Base-by-base conservation (phyloP, 1,140 invertebrate species). In the Bombus superbus region DNA sequence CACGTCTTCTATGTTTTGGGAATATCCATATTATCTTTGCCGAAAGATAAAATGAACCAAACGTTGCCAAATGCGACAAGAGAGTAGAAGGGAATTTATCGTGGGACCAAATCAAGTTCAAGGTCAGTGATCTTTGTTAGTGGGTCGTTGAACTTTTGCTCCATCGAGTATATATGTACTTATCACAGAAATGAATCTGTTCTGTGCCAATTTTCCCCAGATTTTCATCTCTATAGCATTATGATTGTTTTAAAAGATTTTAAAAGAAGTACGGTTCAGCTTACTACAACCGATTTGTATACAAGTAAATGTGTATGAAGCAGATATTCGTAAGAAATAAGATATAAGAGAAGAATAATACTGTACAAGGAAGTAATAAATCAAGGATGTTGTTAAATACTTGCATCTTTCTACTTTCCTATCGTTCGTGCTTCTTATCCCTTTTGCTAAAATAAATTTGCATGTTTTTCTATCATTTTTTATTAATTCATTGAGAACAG, bases 401-500 rank as follows among this genome's bases (percentile, higher is more conserved):
- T n/a, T 22, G 6, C 28, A 2, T 40, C 40, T 3, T 42, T 0
- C 22, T 57, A 5, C 22, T 25, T 22, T 13, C 40, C 35, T 22
- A 35, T 66, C 22, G 3, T 11, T 42, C 42, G 25, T 32, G 2
- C 28, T 53, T 8, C 6, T 22, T 1, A n/a, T 38, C 15, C 57
- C 10, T 59, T n/a, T 10, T 2, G 18, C 38, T 3, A 2, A 28
- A 62, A 32, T 25, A 32, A 13, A 22, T 11, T 32, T 25, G 6
- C 25, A 15, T 8, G 0, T 32, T 44, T n/a, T 68, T 57, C 53
- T 8, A 57, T 74, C 2, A 22, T 62, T 81, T 83, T 84, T 83
- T 84, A 86, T 86, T 86, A 86, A 77, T 84, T 79, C 81, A 78
- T 83, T 77, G 64, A 78, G 74, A 83, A 83, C 85, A 83, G 66